These are phyloP conservation scores for Epinephelus malabaricus DNA, from an alignment of 2,797 vertebrate genomes.

Conservation along the genomic window DNA sequence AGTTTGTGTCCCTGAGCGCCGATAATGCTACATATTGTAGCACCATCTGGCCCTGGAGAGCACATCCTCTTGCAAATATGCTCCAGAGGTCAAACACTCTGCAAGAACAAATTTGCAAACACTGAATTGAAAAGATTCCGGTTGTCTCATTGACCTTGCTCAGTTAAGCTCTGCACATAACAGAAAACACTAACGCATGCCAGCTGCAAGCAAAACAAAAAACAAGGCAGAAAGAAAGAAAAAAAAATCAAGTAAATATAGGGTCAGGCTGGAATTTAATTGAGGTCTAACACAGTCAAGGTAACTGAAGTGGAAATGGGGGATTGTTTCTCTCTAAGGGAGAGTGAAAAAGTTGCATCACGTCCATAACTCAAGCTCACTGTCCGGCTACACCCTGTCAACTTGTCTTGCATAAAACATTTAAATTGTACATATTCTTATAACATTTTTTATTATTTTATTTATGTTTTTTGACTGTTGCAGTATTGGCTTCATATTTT, in stretches of 20 bases:
- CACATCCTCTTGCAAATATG: constrained; percentile 52
- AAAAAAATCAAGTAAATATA: constrained; percentile 5
- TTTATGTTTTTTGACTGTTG: background rate
- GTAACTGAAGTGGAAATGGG: constrained; percentile 50
- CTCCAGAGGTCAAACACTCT: constrained; percentile 65
- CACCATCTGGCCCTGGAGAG: constrained; percentile 69
- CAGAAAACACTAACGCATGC: constrained; percentile 23
- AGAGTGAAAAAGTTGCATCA: constrained; percentile 40
- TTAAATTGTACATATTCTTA: background rate
- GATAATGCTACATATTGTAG: constrained; percentile 42
- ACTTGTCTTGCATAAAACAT: too few relatives aligned
- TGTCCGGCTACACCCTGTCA: constrained; percentile 42
- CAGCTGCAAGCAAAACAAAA: constrained; percentile 32
- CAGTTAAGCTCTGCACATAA: constrained; percentile 24
- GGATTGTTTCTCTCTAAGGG: constrained; percentile 33
- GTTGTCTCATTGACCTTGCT: constrained; percentile 63
- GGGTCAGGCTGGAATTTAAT: constrained; percentile 25
- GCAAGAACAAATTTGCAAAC: constrained; percentile 65
- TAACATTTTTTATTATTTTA: background rate
- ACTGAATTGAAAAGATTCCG: constrained; percentile 56
- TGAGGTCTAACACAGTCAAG: constrained; percentile 47
- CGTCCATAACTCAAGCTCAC: constrained; percentile 50
- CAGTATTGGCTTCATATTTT: background rate
- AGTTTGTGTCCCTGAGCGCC: constrained; percentile 39
- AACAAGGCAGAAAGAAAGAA: background rate